phyloP scores from a whole-genome alignment of 2,113 vertebrate species.

The Phrynosoma blainvillii region DNA sequence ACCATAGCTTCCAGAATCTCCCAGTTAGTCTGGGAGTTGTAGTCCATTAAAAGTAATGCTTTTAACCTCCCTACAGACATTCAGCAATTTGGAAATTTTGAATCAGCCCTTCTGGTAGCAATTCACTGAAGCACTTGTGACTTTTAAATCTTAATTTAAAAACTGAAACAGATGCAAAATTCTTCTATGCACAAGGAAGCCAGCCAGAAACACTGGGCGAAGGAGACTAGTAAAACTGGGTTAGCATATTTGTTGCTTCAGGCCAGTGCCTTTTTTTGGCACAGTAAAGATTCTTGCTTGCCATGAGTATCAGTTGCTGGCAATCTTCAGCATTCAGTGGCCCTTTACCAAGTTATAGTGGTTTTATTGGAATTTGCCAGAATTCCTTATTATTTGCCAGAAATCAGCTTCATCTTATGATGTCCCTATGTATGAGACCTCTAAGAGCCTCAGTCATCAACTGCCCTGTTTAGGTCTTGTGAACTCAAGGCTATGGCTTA shows the following conservation, averaged over 20 bases:
- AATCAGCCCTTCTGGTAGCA: background rate
- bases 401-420: no score
- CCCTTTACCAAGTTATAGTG: background rate
- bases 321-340: background rate
- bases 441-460: no score
- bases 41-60: no score
- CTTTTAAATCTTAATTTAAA: background rate
- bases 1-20: background rate
- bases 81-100: constrained; percentile 1
- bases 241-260: background rate
- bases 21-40: no score
- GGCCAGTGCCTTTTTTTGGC: background rate
- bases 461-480: no score
- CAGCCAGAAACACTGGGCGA: background rate
- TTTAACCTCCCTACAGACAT: background rate
- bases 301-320: background rate
- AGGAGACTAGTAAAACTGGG: background rate
- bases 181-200: background rate
- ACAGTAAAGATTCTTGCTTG: background rate
- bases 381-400: no score
- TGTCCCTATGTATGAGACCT: no score
- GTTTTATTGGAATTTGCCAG: background rate
- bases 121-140: background rate
- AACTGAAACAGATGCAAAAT: background rate
- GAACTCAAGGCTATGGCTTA: no score